Conservation (phyloP, 2,888 invertebrate species). For the Eristalis arbustorum region DNA sequence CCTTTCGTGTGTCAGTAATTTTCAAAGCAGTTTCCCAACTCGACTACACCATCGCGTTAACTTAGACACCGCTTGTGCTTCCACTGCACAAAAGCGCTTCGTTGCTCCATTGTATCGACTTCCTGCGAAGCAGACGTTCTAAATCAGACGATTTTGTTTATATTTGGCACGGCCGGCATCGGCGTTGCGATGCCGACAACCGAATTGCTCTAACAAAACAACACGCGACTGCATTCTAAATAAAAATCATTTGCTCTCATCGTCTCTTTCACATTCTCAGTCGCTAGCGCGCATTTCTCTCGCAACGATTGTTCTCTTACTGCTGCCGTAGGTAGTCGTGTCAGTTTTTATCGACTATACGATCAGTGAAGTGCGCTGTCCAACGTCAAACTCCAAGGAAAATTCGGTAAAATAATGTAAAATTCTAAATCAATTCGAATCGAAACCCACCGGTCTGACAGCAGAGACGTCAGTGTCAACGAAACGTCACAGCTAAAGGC, state of each 20-base stretch:
- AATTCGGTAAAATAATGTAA: conserved; percentile 14
- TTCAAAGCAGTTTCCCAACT: not conserved
- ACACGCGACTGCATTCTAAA: conserved; percentile 60
- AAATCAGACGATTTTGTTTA: conserved; percentile 21
- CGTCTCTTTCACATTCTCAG: not conserved
- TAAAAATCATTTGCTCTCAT: conserved; percentile 11
- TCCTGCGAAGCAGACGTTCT: not conserved
- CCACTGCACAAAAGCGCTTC: not conserved
- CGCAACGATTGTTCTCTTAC: conserved; percentile 53
- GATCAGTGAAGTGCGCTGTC: conserved; percentile 60
- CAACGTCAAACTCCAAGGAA: not conserved
- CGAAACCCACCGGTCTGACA: not conserved
- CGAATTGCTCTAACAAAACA: conserved; percentile 28
- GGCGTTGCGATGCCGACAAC: conserved; percentile 6
- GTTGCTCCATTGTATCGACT: not conserved
- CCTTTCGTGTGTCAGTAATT: not conserved
- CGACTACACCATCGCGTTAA: not conserved
- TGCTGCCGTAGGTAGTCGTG: conserved; percentile 41
- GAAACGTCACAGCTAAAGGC: not conserved
- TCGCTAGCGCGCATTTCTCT: not conserved
- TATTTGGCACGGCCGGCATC: not conserved
- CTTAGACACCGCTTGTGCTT: not conserved
- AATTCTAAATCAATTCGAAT: not conserved
- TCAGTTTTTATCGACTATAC: conserved; percentile 68
- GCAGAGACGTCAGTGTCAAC: conserved; percentile 13